Evolutionary conservation across 1,140 invertebrate species (phyloP).

Genomic region (Habropoda laboriosa): DNA sequence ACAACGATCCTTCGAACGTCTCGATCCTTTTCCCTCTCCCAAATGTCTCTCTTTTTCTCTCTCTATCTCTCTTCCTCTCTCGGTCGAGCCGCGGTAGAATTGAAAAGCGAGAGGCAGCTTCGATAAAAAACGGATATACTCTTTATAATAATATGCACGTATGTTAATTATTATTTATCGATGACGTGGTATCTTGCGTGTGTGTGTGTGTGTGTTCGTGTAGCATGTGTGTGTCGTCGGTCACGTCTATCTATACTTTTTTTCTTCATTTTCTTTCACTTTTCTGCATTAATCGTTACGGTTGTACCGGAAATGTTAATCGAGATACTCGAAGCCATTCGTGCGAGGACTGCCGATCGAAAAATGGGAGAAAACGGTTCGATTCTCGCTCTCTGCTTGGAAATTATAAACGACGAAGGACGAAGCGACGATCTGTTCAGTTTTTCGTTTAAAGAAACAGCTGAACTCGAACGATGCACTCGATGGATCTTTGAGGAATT

Average conservation of each 20-base stretch:
- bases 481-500: not conserved
- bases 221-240: not conserved
- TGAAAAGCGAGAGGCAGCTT: slow-evolving; percentile 60
- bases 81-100: slow-evolving; percentile 49
- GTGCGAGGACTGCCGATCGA: slow-evolving; percentile 27
- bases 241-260: not conserved
- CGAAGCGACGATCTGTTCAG: slow-evolving; percentile 23
- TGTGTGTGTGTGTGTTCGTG: not conserved
- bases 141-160: slow-evolving; percentile 3
- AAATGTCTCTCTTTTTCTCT: not conserved
- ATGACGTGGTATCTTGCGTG: not conserved
- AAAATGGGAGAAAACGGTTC: not conserved
- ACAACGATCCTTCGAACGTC: slow-evolving; percentile 1
- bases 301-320: slow-evolving; percentile 9
- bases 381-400: not conserved
- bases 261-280: not conserved
- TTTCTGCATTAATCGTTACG: not conserved
- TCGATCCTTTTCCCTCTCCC: not conserved
- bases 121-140: slow-evolving; percentile 41
- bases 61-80: not conserved
- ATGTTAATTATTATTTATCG: slow-evolving; percentile 7
- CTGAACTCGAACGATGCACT: no score
- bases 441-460: no score
- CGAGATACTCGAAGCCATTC: slow-evolving; percentile 30
- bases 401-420: slow-evolving; percentile 30